phyloP scores from a whole-genome alignment of 2,888 invertebrate species.

The Sepioteuthis lessoniana region DNA sequence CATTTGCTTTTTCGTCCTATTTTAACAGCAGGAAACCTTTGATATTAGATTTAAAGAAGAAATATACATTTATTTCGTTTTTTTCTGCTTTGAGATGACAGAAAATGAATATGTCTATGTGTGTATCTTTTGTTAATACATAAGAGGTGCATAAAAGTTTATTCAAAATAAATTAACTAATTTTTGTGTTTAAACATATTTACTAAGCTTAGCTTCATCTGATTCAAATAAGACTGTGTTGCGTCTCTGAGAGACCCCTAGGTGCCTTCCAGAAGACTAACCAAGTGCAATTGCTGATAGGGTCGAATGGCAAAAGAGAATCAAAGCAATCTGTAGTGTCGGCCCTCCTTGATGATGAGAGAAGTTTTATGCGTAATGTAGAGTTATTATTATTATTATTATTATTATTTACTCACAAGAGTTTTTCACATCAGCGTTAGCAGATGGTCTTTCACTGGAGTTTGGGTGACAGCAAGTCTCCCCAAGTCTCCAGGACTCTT shows the following conservation, averaged over 20 bases:
- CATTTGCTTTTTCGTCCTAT: conserved; percentile 4
- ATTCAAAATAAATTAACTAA: neutral
- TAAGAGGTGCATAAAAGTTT: neutral
- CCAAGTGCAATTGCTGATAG: too few species aligned
- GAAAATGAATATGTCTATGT: neutral
- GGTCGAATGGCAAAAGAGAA: too few species aligned
- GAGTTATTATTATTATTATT: too few species aligned
- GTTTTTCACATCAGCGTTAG: too few species aligned
- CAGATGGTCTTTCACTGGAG: too few species aligned
- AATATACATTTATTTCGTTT: neutral
- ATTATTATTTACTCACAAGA: too few species aligned
- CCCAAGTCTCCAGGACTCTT: too few species aligned
- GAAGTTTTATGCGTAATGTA: too few species aligned
- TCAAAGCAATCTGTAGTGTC: too few species aligned
- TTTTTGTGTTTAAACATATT: neutral
- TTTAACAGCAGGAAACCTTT: neutral
- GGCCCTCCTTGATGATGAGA: too few species aligned
- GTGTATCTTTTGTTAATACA: neutral
- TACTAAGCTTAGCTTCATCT: neutral
- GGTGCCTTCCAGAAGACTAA: too few species aligned
- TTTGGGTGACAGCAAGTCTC: too few species aligned
- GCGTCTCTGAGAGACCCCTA: neutral
- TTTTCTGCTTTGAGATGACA: neutral
- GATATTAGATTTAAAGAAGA: neutral
- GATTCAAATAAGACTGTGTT: neutral